phyloP scores from a whole-genome alignment of 2,888 invertebrate species.

The Venusia cambrica region DNA sequence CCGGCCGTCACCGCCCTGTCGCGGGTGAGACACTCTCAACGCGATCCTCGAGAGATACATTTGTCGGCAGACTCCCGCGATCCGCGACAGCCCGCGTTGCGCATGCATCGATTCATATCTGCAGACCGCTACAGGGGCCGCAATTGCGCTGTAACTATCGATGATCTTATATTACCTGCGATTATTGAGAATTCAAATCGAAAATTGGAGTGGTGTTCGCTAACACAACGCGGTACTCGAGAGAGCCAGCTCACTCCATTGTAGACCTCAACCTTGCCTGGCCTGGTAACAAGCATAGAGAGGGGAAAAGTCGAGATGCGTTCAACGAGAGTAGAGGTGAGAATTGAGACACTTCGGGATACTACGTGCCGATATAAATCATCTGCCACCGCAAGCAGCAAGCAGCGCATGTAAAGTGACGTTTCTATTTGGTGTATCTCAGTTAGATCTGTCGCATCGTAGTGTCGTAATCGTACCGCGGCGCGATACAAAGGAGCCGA shows the following conservation, averaged over 20 bases:
- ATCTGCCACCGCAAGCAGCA: conserved; percentile 50
- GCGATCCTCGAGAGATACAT: conserved; percentile 76
- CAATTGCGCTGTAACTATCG: conserved; percentile 55
- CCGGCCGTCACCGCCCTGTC: conserved; percentile 73
- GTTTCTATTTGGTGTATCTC: conserved; percentile 76
- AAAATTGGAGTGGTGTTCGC: no score
- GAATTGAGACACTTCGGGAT: conserved; percentile 53
- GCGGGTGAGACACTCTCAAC: conserved; percentile 49
- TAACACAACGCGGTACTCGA: no score
- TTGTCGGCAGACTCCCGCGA: conserved; percentile 64
- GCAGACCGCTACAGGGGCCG: conserved; percentile 52
- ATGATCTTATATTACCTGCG: conserved; percentile 61
- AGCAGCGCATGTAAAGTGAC: conserved; percentile 70
- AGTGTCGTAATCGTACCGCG: conserved; percentile 73
- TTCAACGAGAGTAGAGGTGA: conserved; percentile 47
- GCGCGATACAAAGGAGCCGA: conserved; percentile 73
- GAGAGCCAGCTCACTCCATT: no score
- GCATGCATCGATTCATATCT: conserved; percentile 62
- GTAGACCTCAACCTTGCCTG: no score
- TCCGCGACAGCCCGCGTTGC: conserved; percentile 46
- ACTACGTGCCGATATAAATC: conserved; percentile 62
- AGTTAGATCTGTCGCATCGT: conserved; percentile 71
- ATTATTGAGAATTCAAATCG: conserved; percentile 35
- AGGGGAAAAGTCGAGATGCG: no score
- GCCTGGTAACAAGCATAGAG: no score